Evolutionary conservation across 2,113 vertebrate genomes (phyloP), one percentile per base, ranked within the genome.

Genomic region (Hippocampus mohnikei): DNA sequence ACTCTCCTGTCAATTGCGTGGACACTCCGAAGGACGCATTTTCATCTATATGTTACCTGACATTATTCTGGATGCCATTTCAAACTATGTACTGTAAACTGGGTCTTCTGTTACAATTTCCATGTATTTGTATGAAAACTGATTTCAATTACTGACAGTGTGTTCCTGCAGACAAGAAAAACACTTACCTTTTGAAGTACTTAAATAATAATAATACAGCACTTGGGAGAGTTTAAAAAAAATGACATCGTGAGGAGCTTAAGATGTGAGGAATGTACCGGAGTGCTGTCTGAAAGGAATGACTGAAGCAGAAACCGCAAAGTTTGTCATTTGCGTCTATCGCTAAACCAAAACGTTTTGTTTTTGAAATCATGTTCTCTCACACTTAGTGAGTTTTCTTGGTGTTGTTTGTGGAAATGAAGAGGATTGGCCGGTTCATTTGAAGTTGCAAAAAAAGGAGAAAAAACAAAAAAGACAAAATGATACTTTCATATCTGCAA

Each of bases 301-400:
- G 55, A 74, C 58, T 75, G 53, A 81, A 73, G 29, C 60, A 68
- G 52, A 21, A 42, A 81, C 71, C 59, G 53, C 25, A 25, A 2
- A 68, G 60, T 20, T 79, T 55, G 78, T 59, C 46, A 79, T 77
- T 73, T 73, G 55, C 81, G 72, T 88, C 76, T 8, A 69, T 77
- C 76, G 79, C 77, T 79, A 70, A 84, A 84, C 88, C 84, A 87
- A 88, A 85, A 79, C 83, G 63, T 78, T 84, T 87, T 90, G 85
- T 81, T 73, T 85, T 41, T 44, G 1, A 20, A 85, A 72, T 82
- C 71, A 75, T 81, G 42, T 72, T 83, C 79, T 84, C 69, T 78
- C 42, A 71, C 80, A 69, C 80, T 71, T 79, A n/a, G 67, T 82
- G 76, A 75, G 66, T 71, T 77, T 74, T 76, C 73, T 73, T 63